phyloP scores from a whole-genome alignment of 2,888 invertebrate species.

The Pandemis cinnamomeana region DNA sequence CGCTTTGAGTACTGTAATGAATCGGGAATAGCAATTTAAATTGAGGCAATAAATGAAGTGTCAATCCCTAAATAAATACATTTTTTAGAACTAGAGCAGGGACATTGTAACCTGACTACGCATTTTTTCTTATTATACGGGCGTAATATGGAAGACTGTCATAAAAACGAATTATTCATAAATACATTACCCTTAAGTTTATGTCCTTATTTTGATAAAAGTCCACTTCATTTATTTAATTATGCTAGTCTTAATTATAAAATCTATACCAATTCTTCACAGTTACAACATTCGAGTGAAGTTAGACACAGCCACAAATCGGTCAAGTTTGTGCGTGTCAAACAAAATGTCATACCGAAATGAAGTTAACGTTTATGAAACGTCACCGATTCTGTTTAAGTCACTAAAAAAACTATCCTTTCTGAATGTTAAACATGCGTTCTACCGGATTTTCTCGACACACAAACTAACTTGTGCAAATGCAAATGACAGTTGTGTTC shows the following conservation, averaged over 20 bases:
- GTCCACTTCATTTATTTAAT: constrained; percentile 41
- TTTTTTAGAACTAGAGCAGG: constrained; percentile 46
- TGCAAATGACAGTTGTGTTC: background rate
- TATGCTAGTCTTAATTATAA: constrained; percentile 35
- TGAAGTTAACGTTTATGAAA: constrained; percentile 18
- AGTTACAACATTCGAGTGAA: constrained; percentile 24
- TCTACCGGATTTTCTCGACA: background rate
- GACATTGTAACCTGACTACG: constrained; percentile 28
- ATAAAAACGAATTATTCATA: background rate
- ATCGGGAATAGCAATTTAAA: background rate
- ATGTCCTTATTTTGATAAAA: constrained; percentile 29
- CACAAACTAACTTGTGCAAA: no score
- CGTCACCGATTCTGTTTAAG: constrained; percentile 12
- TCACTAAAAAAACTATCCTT: background rate
- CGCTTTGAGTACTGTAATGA: background rate
- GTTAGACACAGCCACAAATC: constrained; percentile 1
- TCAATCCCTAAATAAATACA: constrained; percentile 52
- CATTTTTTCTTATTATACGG: constrained; percentile 1
- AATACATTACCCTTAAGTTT: constrained; percentile 29
- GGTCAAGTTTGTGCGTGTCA: constrained; percentile 10
- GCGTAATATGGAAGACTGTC: background rate
- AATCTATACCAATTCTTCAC: constrained; percentile 33
- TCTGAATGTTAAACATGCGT: background rate
- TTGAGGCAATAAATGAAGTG: background rate
- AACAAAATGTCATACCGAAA: background rate